These are phyloP conservation scores for Drosophila prosaltans DNA, from an alignment of 1,140 invertebrate genomes.

Conservation along the genomic window DNA sequence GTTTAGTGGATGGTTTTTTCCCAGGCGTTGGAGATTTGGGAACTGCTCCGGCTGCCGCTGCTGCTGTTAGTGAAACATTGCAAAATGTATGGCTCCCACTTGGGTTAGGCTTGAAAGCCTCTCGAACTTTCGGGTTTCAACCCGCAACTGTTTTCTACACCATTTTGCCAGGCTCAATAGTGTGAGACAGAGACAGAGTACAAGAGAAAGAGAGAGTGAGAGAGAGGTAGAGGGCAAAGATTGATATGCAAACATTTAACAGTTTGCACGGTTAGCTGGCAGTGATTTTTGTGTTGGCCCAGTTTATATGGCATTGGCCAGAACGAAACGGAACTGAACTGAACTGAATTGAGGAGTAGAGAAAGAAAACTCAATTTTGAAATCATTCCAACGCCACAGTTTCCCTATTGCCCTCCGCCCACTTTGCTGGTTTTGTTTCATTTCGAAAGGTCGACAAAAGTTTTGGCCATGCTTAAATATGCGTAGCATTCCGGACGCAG, in stretches of 20 bases:
- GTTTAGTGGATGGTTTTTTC: constrained; percentile 37
- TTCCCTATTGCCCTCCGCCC: constrained; percentile 15
- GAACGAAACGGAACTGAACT: not conserved
- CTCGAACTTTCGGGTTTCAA: constrained; percentile 18
- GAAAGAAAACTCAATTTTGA: constrained; percentile 44
- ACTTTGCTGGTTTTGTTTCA: constrained; percentile 21
- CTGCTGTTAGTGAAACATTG: constrained; percentile 59
- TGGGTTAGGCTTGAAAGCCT: constrained; percentile 62
- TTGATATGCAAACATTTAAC: constrained; percentile 78
- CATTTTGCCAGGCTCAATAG: constrained; percentile 18
- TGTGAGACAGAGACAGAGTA: not conserved
- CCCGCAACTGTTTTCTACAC: constrained; percentile 27
- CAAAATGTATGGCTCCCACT: constrained; percentile 73
- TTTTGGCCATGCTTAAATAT: constrained; percentile 65
- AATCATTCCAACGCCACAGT: constrained; percentile 24
- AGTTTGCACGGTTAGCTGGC: constrained; percentile 63
- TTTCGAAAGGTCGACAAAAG: constrained; percentile 49
- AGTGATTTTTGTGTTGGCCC: constrained; percentile 50
- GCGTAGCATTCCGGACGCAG: constrained; percentile 61
- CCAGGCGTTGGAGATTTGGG: constrained; percentile 22
- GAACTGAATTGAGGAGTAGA: constrained; percentile 17
- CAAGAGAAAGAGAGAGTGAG: not conserved
- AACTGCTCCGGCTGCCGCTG: constrained; percentile 23
- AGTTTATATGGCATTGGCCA: constrained; percentile 33
- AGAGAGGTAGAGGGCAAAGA: constrained; percentile 38